Evolutionary conservation across 2,113 vertebrate species (phyloP).

Genomic region (Gallinago undulata): DNA sequence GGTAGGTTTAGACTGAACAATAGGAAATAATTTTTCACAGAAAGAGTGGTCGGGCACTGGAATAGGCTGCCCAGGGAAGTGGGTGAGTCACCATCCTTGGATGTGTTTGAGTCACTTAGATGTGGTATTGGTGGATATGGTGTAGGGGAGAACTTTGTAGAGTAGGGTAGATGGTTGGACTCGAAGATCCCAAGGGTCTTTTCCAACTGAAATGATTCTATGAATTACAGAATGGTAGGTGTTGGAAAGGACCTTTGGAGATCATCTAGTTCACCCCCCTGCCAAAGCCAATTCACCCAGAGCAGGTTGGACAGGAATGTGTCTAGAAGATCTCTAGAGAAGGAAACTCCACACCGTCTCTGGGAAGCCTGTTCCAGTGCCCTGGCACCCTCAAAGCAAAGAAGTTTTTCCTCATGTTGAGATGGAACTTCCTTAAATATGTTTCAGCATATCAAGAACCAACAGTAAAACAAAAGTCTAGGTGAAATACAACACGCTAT

Average conservation of each 20-base stretch:
- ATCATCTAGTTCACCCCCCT: neutral
- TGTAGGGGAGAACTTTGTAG: too few species aligned
- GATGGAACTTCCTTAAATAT: neutral
- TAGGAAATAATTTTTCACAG: too few species aligned
- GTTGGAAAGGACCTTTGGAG: neutral
- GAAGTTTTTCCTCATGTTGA: neutral
- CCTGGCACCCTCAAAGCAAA: neutral
- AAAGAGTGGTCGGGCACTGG: too few species aligned
- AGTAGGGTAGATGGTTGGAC: too few species aligned
- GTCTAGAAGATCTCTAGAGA: neutral
- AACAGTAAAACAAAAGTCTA: neutral
- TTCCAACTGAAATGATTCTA: too few species aligned
- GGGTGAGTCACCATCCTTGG: too few species aligned
- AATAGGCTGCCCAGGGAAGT: too few species aligned
- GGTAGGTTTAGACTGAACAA: too few species aligned
- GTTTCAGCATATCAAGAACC: neutral
- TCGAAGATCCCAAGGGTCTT: too few species aligned
- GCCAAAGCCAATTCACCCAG: neutral
- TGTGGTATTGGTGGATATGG: too few species aligned
- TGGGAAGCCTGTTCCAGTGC: neutral
- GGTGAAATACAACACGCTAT: neutral
- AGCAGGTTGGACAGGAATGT: neutral
- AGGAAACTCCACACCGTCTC: neutral
- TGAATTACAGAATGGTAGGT: neutral
- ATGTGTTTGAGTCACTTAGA: too few species aligned